phyloP scores from a whole-genome alignment of 2,797 vertebrate species.

The Sarcophilus harrisii region DNA sequence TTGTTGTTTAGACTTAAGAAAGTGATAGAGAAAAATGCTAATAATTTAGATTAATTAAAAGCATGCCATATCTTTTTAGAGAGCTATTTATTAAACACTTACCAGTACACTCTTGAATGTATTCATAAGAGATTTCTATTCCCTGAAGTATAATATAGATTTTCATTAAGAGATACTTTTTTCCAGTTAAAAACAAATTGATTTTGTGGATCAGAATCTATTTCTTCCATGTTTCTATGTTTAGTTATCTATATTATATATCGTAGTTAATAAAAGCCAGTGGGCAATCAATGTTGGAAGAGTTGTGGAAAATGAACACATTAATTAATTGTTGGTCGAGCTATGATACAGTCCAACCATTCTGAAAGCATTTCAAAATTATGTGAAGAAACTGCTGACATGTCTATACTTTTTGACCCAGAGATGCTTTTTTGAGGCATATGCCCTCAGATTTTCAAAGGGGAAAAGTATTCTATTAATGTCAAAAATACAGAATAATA shows the following conservation, averaged over 20 bases:
- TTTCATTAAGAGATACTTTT: neutral
- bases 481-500: neutral
- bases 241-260: neutral
- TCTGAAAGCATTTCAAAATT: neutral
- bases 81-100: neutral
- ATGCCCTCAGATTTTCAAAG: neutral
- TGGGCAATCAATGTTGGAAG: neutral
- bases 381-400: neutral
- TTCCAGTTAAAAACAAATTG: neutral
- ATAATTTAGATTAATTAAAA: neutral
- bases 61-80: neutral
- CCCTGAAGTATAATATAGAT: neutral
- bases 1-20: neutral
- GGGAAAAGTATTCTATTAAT: neutral
- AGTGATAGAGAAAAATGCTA: neutral
- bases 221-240: neutral
- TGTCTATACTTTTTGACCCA: neutral
- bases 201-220: neutral
- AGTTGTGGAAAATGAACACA: neutral
- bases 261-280: neutral
- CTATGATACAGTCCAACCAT: neutral
- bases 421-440: neutral
- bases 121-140: neutral
- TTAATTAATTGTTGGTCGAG: neutral
- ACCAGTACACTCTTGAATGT: neutral